phyloP scores from a whole-genome alignment of 1,140 invertebrate genomes.

The Anastrepha ludens region DNA sequence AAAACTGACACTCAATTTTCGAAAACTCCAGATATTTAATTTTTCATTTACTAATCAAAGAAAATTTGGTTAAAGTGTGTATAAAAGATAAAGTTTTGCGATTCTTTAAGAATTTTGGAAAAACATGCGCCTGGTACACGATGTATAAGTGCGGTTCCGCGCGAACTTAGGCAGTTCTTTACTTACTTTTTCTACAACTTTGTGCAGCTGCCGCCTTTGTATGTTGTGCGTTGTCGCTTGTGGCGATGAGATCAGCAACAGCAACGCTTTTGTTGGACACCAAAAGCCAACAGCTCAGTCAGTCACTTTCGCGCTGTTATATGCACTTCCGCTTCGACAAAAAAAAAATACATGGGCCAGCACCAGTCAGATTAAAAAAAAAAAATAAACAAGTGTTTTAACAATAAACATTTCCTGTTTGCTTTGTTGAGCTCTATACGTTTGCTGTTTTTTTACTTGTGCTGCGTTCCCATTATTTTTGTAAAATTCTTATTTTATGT shows the following conservation, averaged over 20 bases:
- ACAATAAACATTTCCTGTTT: constrained; percentile 22
- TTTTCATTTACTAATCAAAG: too few relatives aligned
- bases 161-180: too few relatives aligned
- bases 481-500: neutral
- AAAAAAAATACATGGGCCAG: neutral
- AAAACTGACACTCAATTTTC: too few relatives aligned
- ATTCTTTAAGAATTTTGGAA: too few relatives aligned
- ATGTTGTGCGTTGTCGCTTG: too few relatives aligned
- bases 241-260: neutral
- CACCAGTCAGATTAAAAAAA: neutral
- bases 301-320: neutral
- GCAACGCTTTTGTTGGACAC: neutral
- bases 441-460: neutral
- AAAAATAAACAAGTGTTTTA: neutral
- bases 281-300: neutral
- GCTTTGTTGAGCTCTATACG: neutral
- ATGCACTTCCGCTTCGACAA: neutral
- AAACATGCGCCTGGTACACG: too few relatives aligned
- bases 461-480: too few relatives aligned
- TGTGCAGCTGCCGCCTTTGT: neutral
- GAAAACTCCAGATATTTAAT: too few relatives aligned
- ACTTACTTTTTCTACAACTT: too few relatives aligned
- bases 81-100: too few relatives aligned
- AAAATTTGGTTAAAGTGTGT: too few relatives aligned
- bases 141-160: too few relatives aligned